Conservation (phyloP, 2,113 vertebrate species). For the Donacobius atricapilla region DNA sequence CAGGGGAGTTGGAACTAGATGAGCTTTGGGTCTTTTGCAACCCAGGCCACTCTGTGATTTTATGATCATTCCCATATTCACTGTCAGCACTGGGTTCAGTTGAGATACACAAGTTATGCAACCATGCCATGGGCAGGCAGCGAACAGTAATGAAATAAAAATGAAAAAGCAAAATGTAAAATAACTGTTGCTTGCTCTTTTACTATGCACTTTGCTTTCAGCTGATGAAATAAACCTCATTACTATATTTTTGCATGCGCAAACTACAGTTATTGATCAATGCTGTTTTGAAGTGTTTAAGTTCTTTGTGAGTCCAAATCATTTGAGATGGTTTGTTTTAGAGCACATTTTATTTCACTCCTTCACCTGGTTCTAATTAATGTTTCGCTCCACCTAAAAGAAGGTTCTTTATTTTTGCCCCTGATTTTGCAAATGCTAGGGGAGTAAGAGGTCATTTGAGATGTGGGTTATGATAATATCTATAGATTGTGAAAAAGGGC, state of each 20-base stretch:
- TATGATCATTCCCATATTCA: background rate
- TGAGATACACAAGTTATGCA: background rate
- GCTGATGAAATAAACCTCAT: background rate
- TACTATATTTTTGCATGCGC: fast-evolving
- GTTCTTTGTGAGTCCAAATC: background rate
- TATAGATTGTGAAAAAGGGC: background rate
- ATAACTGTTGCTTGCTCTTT: background rate
- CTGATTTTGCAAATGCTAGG: background rate
- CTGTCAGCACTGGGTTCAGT: background rate
- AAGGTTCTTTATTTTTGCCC: background rate
- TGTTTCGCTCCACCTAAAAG: background rate
- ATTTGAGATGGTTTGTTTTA: background rate
- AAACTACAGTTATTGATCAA: background rate
- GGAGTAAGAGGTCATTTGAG: background rate
- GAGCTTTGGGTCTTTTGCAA: background rate
- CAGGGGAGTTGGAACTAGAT: background rate
- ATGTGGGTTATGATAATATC: background rate
- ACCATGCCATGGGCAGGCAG: background rate
- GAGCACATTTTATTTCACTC: background rate
- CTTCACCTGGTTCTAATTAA: background rate
- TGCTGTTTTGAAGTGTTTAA: background rate
- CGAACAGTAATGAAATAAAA: fast-evolving
- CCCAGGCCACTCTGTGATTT: background rate
- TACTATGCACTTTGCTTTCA: background rate
- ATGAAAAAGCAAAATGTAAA: background rate